Evolutionary conservation across 2,113 vertebrate genomes (phyloP).

Genomic region (Chionis minor): DNA sequence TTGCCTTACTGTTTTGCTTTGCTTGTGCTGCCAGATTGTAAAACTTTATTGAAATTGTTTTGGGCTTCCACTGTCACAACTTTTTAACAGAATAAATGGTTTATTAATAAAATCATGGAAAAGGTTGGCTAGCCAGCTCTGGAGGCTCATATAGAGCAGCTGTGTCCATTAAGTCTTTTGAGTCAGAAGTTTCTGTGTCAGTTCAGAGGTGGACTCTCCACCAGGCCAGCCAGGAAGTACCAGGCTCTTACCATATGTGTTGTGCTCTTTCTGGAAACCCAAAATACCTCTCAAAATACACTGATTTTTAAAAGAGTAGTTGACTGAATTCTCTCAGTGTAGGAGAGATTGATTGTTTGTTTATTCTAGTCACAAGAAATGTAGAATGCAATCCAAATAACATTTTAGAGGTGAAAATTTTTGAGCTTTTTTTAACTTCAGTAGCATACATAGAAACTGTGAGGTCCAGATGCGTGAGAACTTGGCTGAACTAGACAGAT

Average conservation of each 20-base stretch:
- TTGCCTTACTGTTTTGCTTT: background rate
- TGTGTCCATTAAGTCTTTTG: background rate
- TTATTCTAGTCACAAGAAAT: background rate
- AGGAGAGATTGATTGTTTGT: background rate
- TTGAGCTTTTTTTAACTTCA: background rate
- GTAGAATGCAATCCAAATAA: background rate
- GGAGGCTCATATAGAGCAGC: background rate
- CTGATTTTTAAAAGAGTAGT: background rate
- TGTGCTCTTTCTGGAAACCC: background rate
- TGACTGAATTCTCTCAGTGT: background rate
- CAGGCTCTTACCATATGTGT: background rate
- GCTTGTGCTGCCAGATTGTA: background rate
- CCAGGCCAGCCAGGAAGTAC: background rate
- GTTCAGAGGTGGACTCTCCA: background rate
- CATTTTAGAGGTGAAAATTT: background rate
- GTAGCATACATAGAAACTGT: background rate
- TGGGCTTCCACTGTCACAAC: background rate
- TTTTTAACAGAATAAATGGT: background rate
- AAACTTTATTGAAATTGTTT: background rate
- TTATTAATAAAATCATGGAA: background rate
- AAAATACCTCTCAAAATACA: background rate
- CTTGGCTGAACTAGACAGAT: background rate
- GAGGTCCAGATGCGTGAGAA: background rate
- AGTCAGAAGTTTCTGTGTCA: background rate
- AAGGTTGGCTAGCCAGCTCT: background rate